A percentile compares a stretch with the other conserved stretches of the same genome.
phyloP scores from a whole-genome alignment of 2,113 vertebrate genomes.

The Sorex fumeus region DNA sequence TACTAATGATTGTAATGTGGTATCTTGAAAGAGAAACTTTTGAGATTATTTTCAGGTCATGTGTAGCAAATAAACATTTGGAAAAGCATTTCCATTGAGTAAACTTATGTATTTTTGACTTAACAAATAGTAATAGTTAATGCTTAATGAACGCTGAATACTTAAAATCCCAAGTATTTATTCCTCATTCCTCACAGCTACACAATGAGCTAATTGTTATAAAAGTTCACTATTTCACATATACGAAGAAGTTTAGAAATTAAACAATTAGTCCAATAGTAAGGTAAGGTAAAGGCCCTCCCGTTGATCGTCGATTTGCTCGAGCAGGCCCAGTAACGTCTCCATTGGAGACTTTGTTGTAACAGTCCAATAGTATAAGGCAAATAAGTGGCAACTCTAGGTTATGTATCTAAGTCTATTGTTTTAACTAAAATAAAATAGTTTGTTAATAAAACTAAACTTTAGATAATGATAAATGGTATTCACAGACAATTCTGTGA shows the following conservation, averaged over 20 bases:
- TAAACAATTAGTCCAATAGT: neutral
- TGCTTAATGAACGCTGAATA: neutral
- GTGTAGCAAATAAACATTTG: neutral
- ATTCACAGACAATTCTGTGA: neutral
- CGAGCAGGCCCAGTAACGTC: too few species aligned
- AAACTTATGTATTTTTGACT: neutral
- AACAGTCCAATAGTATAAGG: too few species aligned
- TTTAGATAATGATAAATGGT: neutral
- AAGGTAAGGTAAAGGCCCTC: too few species aligned
- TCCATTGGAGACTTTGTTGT: too few species aligned
- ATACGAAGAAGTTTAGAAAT: neutral
- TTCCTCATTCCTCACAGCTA: constrained; percentile 4
- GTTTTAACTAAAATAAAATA: neutral
- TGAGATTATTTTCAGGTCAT: neutral
- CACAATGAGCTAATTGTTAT: neutral
- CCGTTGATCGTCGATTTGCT: too few species aligned
- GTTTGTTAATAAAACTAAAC: neutral
- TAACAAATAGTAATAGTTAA: neutral
- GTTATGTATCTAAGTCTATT: neutral
- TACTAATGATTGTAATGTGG: neutral
- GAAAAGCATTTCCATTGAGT: neutral
- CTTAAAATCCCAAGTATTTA: neutral
- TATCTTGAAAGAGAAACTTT: neutral
- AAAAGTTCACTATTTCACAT: neutral
- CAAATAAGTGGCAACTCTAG: neutral